Evolutionary conservation across 2,797 vertebrate species (phyloP).

Genomic region (Sparidentex hasta): DNA sequence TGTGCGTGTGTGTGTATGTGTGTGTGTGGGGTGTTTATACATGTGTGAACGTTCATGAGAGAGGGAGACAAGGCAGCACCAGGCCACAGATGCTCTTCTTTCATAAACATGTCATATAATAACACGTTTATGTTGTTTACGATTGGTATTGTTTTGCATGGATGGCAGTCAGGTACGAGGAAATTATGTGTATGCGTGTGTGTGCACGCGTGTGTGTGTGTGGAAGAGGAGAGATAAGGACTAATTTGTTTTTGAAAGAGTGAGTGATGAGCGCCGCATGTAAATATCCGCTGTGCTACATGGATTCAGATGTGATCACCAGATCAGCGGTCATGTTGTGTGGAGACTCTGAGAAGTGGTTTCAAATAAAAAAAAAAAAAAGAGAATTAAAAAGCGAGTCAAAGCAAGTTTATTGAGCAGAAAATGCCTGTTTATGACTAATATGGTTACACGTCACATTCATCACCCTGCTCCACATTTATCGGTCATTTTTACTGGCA

Average conservation of each 20-base stretch:
- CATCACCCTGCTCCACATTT: conserved; percentile 14
- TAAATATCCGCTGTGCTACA: neutral
- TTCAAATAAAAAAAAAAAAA: conserved; percentile 14
- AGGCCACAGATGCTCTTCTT: neutral
- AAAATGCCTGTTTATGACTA: conserved; percentile 11
- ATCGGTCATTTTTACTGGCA: conserved; percentile 30
- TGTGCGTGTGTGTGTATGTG: neutral
- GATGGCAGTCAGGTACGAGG: neutral
- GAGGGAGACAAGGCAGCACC: neutral
- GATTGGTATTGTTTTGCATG: neutral
- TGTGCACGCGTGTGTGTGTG: conserved; percentile 18
- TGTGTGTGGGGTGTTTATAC: no score
- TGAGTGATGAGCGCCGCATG: neutral
- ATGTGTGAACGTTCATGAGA: neutral
- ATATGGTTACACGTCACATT: conserved; percentile 32
- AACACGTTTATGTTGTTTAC: conserved; percentile 1
- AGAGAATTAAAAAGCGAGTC: conserved; percentile 1
- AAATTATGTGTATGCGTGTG: neutral
- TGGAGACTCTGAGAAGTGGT: conserved; percentile 5
- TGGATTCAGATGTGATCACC: neutral
- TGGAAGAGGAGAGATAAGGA: conserved; percentile 36
- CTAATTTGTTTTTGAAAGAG: conserved; percentile 26
- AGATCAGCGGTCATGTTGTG: neutral
- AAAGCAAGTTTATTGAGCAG: conserved; percentile 34
- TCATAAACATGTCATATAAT: conserved; percentile 7